Percentiles rank a stretch among this genome's conserved stretches.
These are phyloP conservation scores for Cryptotis parvus DNA, from an alignment of 2,113 vertebrate genomes.

Conservation along the genomic window DNA sequence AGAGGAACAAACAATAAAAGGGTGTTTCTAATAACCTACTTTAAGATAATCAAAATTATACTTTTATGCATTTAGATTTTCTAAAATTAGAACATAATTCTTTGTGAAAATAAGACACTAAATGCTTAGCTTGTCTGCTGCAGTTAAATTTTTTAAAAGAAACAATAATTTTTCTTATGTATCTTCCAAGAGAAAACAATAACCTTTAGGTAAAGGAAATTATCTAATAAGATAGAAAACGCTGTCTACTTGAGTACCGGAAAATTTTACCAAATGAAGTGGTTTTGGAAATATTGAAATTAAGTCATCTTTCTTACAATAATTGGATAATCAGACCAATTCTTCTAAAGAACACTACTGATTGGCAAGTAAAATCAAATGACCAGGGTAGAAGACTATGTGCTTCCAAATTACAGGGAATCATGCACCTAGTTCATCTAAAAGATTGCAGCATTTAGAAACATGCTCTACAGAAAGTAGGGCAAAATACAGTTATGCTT, in stretches of 20 bases:
- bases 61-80: slow-evolving; percentile 20
- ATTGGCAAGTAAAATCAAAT: background rate
- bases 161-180: background rate
- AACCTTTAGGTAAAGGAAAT: background rate
- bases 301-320: background rate
- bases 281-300: slow-evolving; percentile 13
- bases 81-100: background rate
- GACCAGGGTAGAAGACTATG: background rate
- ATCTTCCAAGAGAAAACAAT: background rate
- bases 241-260: background rate
- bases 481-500: slow-evolving; percentile 11
- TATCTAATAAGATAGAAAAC: background rate
- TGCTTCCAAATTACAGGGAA: background rate
- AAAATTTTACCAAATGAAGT: slow-evolving; percentile 2
- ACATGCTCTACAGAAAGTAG: slow-evolving; percentile 1
- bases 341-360: background rate
- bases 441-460: background rate
- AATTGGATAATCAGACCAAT: background rate
- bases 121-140: background rate
- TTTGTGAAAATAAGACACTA: background rate
- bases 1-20: background rate
- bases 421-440: background rate
- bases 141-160: background rate
- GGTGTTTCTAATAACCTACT: background rate
- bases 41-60: background rate